Evolutionary conservation across 2,113 vertebrate species (phyloP).

Genomic region (Galbula dea): DNA sequence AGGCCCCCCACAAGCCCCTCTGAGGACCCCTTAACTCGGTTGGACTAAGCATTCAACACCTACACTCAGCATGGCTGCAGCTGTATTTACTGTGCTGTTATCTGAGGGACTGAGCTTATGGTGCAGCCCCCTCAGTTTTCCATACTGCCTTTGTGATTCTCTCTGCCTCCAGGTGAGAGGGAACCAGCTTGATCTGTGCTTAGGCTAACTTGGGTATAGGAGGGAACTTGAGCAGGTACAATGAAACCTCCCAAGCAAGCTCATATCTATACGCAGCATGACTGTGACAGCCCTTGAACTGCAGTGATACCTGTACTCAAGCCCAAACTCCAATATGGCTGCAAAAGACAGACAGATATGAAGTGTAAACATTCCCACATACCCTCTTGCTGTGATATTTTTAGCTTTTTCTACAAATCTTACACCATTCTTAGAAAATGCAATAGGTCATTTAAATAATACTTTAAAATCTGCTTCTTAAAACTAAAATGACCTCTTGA

Average conservation of each 20-base stretch:
- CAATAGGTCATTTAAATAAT: not conserved
- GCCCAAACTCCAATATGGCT: not conserved
- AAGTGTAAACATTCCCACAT: not conserved
- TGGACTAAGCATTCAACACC: no score
- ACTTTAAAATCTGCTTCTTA: not conserved
- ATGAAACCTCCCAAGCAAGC: not conserved
- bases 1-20: no score
- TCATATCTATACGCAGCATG: not conserved
- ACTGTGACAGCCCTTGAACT: not conserved
- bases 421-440: not conserved
- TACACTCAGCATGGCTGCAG: fast-evolving
- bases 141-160: not conserved
- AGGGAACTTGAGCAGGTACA: no score
- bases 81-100: no score
- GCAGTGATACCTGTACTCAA: not conserved
- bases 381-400: not conserved
- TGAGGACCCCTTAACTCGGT: no score
- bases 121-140: no score
- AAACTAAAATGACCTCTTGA: not conserved
- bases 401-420: not conserved
- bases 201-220: not conserved
- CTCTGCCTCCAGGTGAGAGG: not conserved
- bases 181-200: not conserved
- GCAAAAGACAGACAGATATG: not conserved
- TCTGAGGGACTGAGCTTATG: no score